Evolutionary conservation across 30 jellyfish, hydroid and myxozoan species (phyloP).

Genomic region (Aurelia sp.): DNA sequence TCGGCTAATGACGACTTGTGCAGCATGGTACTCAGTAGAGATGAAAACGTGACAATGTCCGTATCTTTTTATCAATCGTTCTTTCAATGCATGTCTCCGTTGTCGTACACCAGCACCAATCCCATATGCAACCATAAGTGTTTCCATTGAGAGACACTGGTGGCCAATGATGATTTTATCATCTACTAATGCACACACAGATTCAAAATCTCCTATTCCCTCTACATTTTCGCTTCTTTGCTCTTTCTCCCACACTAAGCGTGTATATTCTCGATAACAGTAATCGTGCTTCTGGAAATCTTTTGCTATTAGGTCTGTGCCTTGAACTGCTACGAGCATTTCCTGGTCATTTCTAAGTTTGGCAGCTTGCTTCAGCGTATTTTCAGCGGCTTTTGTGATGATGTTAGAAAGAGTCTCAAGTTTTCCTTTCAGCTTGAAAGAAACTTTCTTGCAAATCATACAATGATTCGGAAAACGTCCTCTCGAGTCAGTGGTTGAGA

Average conservation of each 20-base stretch:
- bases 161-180: slow-evolving; percentile 23
- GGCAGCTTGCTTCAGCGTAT: slow-evolving; percentile 58
- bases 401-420: slow-evolving; percentile 27
- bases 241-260: slow-evolving; percentile 28
- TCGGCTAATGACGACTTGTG: slow-evolving; percentile 48
- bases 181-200: slow-evolving; percentile 27
- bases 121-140: slow-evolving; percentile 25
- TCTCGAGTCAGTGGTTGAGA: slow-evolving; percentile 23
- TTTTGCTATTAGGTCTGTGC: slow-evolving; percentile 56
- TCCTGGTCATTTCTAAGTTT: slow-evolving; percentile 24
- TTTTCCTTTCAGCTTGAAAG: slow-evolving; percentile 14
- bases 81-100: slow-evolving; percentile 32
- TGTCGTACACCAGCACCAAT: slow-evolving; percentile 30
- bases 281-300: slow-evolving; percentile 52
- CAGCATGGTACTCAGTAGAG: slow-evolving; percentile 22
- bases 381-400: slow-evolving; percentile 39
- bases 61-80: slow-evolving; percentile 29
- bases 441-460: slow-evolving; percentile 44
- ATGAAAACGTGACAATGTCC: slow-evolving; percentile 25
- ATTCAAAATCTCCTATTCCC: slow-evolving; percentile 39
- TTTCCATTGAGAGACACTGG: slow-evolving; percentile 65
- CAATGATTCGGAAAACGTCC: slow-evolving; percentile 49
- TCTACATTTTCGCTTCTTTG: not conserved
- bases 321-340: slow-evolving; percentile 45
- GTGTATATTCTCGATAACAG: slow-evolving; percentile 47